These are phyloP conservation scores for Euclidia mi DNA, from an alignment of 2,888 invertebrate species.

Conservation along the genomic window DNA sequence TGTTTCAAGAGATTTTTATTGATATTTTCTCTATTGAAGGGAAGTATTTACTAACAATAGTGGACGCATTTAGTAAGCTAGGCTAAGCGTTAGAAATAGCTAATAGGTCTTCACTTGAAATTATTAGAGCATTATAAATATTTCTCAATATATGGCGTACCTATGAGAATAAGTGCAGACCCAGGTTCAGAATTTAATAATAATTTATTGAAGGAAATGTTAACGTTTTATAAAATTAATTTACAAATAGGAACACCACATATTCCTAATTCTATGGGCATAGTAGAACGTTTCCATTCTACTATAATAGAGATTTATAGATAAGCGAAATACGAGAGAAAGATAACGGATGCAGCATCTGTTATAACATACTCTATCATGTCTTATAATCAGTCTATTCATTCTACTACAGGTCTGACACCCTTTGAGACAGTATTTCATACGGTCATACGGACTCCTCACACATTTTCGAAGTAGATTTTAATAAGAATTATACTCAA, in stretches of 20 bases:
- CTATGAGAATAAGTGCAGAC: constrained; percentile 48
- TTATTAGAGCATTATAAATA: constrained; percentile 50
- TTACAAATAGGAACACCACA: too few species aligned
- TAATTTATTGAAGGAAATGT: too few species aligned
- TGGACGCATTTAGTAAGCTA: constrained; percentile 18
- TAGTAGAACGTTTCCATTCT: too few species aligned
- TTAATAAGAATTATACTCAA: constrained; percentile 43
- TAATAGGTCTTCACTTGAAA: constrained; percentile 28
- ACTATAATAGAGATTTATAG: constrained; percentile 51
- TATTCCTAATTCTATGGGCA: too few species aligned
- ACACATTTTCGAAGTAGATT: constrained; percentile 36
- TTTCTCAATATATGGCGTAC: constrained; percentile 47
- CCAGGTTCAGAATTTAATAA: constrained; percentile 59
- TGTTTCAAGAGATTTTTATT: not conserved
- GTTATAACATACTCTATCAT: constrained; percentile 53
- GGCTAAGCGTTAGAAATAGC: constrained; percentile 12
- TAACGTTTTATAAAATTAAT: too few species aligned
- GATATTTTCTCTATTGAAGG: not conserved
- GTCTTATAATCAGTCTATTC: constrained; percentile 52
- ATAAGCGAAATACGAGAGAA: constrained; percentile 49
- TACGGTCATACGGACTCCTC: constrained; percentile 49
- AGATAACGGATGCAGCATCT: constrained; percentile 36
- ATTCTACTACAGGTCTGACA: constrained; percentile 39
- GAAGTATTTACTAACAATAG: constrained; percentile 5
- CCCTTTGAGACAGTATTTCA: constrained; percentile 50